These are phyloP conservation scores for Balearica regulorum DNA, from an alignment of 2,797 vertebrate species.

Conservation along the genomic window DNA sequence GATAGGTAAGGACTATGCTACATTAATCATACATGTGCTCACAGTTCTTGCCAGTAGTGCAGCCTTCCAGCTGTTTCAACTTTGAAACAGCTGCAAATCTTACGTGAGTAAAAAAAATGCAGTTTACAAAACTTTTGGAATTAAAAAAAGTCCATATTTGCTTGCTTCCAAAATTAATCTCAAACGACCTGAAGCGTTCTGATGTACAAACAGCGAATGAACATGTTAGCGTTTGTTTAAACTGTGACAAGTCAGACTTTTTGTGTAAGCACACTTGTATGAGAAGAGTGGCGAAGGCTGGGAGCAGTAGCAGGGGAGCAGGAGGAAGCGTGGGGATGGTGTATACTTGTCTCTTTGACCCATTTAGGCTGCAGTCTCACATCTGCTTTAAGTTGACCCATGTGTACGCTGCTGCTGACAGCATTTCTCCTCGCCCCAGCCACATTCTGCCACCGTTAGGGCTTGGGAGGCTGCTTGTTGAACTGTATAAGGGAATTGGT, in stretches of 20 bases:
- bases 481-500: background rate
- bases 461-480: background rate
- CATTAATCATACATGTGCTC: background rate
- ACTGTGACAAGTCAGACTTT: background rate
- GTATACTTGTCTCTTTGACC: conserved; percentile 45
- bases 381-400: conserved; percentile 1
- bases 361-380: background rate
- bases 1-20: background rate
- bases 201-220: background rate
- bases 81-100: conserved; percentile 23
- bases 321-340: background rate
- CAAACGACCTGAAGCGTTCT: background rate
- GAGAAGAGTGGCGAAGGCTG: background rate
- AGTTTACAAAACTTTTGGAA: background rate
- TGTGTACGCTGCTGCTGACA: conserved; percentile 5
- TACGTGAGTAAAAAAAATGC: background rate
- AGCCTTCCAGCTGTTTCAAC: conserved; percentile 20
- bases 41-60: background rate
- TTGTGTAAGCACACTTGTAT: background rate
- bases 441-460: background rate
- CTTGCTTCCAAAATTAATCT: background rate
- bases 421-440: background rate
- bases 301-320: background rate
- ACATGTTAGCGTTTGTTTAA: background rate
- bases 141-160: background rate